Percentiles rank a stretch among this genome's conserved stretches.
Conservation (phyloP, 2,888 invertebrate genomes). For the Synanthedon tipuliformis region DNA sequence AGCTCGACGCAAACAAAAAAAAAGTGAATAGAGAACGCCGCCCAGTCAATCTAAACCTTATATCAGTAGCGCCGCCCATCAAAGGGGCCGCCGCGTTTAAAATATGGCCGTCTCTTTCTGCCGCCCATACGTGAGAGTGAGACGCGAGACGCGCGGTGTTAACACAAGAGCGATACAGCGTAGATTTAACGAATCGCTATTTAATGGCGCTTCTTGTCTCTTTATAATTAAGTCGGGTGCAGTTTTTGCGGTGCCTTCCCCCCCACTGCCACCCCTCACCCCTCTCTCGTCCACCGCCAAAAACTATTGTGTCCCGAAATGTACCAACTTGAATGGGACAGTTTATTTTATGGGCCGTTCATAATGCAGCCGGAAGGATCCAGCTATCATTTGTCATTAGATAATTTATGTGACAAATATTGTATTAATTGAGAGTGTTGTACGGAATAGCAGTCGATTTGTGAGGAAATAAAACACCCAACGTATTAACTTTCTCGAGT, state of each 20-base stretch:
- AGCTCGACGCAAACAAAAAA: conserved; percentile 47
- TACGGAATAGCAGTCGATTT: conserved; percentile 32
- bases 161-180: conserved; percentile 45
- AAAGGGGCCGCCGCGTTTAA: conserved; percentile 70
- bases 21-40: conserved; percentile 64
- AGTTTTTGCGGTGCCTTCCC: conserved; percentile 54
- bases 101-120: conserved; percentile 28
- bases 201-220: conserved; percentile 70
- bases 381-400: conserved; percentile 24
- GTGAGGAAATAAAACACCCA: conserved; percentile 43
- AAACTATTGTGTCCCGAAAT: conserved; percentile 51
- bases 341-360: conserved; percentile 31
- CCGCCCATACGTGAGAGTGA: conserved; percentile 15
- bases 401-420: conserved; percentile 63
- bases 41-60: conserved; percentile 69
- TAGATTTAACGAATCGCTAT: conserved; percentile 70
- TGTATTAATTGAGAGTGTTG: conserved; percentile 50
- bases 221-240: conserved; percentile 71
- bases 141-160: conserved; percentile 47
- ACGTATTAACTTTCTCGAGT: conserved; percentile 22
- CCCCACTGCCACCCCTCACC: conserved; percentile 15
- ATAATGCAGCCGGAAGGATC: conserved; percentile 31
- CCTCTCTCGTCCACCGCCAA: conserved; percentile 17
- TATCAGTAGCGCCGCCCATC: conserved; percentile 76
- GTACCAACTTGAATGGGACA: conserved; percentile 20